Base-by-base conservation (phyloP, 2,797 vertebrate genomes). In the Sebastes glaucus region DNA sequence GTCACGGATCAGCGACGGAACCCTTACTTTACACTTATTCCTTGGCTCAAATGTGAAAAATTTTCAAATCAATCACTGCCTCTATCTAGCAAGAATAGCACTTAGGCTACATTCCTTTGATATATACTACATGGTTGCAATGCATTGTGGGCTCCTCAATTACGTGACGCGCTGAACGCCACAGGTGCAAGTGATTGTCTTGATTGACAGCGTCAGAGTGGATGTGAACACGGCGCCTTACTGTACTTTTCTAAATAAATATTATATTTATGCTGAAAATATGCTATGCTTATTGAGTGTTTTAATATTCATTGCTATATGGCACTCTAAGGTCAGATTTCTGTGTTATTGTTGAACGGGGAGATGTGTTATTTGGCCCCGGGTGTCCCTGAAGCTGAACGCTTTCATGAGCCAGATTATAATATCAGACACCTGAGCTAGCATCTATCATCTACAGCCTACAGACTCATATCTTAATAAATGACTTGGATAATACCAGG, bases 381-480 rank as follows among this genome's bases (percentile, higher is more conserved):
- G 6, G 64, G 84, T 77, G 82, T 55, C 87, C 88, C 86, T 74
- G 78, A 76, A 71, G 83, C 71, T 60, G 76, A 28, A 87, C 3
- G n/a, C 77, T 88, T 87, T 78, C 68, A 83, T 77, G 82, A 32
- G 42, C 74, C 74, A 73, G 46, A 67, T 65, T 75, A 76, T 71
- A 62, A 71, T 42, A 38, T 53, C 25, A 68, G 64, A 88, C 83
- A 90, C 78, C 81, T 79, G 74, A 67, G 63, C 62, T 46, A 25
- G 22, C 11, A 33, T 14, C 38, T 42, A 6, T 42, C 56, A 3
- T 70, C 38, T 42, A 7, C 1, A 60, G 32, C 16, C 32, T 25
- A 30, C 59, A 72, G 64, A 55, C 27, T 33, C 33, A 2, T 14
- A 20, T 53, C 5, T 30, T 60, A 8, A 38, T 14, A 18, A 16